These are phyloP conservation scores for Typhlichthys subterraneus DNA, from an alignment of 2,797 vertebrate species.

Conservation along the genomic window DNA sequence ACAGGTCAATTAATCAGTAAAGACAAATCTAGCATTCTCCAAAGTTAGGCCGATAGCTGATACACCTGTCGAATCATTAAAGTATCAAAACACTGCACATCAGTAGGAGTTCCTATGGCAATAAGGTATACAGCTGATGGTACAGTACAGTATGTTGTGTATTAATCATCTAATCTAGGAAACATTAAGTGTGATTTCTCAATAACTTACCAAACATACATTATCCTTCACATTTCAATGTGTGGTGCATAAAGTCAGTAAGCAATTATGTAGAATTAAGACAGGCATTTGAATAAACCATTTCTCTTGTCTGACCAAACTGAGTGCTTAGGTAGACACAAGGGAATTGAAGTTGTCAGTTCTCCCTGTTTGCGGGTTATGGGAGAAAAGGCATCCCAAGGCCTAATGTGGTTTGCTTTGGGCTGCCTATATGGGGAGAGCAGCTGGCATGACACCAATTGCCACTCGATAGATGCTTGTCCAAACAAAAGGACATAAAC, in stretches of 20 bases:
- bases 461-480: constrained; percentile 66
- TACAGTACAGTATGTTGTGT: no score
- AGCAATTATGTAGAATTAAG: constrained; percentile 40
- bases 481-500: constrained; percentile 58
- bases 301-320: constrained; percentile 29
- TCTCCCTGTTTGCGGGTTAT: constrained; percentile 55
- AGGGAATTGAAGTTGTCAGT: constrained; percentile 57
- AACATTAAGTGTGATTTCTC: constrained; percentile 13
- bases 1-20: constrained; percentile 24
- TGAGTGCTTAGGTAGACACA: constrained; percentile 33
- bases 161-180: not conserved
- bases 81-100: constrained; percentile 4
- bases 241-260: constrained; percentile 65
- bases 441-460: constrained; percentile 75
- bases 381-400: constrained; percentile 53
- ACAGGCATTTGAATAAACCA: constrained; percentile 62
- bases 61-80: constrained; percentile 3
- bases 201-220: constrained; percentile 25
- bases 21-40: constrained; percentile 17
- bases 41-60: not conserved
- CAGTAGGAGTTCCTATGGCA: not conserved
- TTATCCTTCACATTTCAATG: constrained; percentile 24
- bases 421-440: constrained; percentile 53
- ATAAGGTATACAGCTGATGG: not conserved
- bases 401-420: constrained; percentile 75